Base-by-base conservation (phyloP, 2,888 invertebrate species). In the Agrotis exclamationis region DNA sequence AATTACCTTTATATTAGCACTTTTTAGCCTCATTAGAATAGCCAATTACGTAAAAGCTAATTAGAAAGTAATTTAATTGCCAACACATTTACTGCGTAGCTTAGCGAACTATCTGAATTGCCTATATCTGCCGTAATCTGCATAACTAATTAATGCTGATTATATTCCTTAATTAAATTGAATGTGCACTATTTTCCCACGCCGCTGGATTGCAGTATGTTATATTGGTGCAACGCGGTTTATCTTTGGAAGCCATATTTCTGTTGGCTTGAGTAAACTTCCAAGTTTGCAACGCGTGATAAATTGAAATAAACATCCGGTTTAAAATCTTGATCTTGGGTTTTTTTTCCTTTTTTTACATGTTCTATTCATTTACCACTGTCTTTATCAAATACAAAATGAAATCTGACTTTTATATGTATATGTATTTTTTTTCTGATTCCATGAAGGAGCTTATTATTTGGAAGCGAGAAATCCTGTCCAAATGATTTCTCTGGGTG, bases 31-130 rank as follows among this genome's bases (percentile, higher is more conserved):
- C 56, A 77, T 78, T 77, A 63, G 64, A 50, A 65, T 70, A 20
- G 44, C 50, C 22, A 76, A 79, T 69, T 57, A 70, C 50, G 62
- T 68, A 57, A 70, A 67, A 65, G 67, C 63, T 77, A 67, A 70
- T 77, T 74, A 83, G 64, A 56, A 62, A 64, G 47, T 68, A 75
- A 78, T 78, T 69, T 33, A 64, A 70, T 65, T 63, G 68, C 47
- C 53, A 70, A 62, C 56, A 67, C 66, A 74, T 76, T 72, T 33
- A 65, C 65, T 63, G 20, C 44, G 45, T 63, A 68, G 67, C 62
- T 72, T 45, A 66, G 73, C 70, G 11, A n/a, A 18, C 70, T 80
- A 83, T 80, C 70, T 76, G 45, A 69, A 82, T 74, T 74, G 70
- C 71, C 62, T 70, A 57, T 57, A 69, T 70, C 56, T 64, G 59